Evolutionary conservation across 37 sponge, comb jelly and placozoan genomes (phyloP).

Genomic region (Dysidea cf. avara): DNA sequence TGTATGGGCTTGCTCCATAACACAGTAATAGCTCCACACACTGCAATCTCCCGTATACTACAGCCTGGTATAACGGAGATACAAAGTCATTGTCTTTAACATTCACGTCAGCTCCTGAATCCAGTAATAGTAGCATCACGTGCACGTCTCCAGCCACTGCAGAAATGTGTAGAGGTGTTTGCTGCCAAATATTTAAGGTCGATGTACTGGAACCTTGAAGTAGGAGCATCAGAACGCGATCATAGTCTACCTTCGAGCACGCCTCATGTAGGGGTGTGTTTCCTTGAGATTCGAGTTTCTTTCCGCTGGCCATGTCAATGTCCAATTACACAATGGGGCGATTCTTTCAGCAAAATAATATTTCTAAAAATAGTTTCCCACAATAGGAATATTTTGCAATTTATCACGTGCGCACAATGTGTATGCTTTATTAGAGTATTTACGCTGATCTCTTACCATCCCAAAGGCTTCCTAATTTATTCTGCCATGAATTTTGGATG

Average conservation of each 20-base stretch:
- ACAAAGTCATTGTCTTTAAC: constrained; percentile 53
- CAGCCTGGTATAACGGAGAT: constrained; percentile 74
- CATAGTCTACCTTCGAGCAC: constrained; percentile 31
- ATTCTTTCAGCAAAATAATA: no score
- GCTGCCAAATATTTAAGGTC: constrained; percentile 41
- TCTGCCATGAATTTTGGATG: no score
- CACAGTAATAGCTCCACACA: constrained; percentile 66
- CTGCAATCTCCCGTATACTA: constrained; percentile 61
- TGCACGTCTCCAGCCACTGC: constrained; percentile 46
- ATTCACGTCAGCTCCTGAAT: constrained; percentile 68
- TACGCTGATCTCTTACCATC: no score
- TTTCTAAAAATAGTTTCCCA: no score
- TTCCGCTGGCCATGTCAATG: no score
- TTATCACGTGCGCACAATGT: no score
- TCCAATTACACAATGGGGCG: no score
- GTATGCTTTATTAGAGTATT: no score
- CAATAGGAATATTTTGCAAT: no score
- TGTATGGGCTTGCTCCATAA: constrained; percentile 56
- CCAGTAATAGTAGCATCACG: constrained; percentile 68
- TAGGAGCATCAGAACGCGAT: constrained; percentile 57
- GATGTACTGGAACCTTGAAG: constrained; percentile 23
- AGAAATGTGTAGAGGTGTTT: constrained; percentile 72
- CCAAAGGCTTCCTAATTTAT: no score
- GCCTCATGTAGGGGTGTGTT: no score
- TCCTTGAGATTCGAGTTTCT: no score